phyloP scores from a whole-genome alignment of 2,888 invertebrate species.

The Luffia ferchaultella region DNA sequence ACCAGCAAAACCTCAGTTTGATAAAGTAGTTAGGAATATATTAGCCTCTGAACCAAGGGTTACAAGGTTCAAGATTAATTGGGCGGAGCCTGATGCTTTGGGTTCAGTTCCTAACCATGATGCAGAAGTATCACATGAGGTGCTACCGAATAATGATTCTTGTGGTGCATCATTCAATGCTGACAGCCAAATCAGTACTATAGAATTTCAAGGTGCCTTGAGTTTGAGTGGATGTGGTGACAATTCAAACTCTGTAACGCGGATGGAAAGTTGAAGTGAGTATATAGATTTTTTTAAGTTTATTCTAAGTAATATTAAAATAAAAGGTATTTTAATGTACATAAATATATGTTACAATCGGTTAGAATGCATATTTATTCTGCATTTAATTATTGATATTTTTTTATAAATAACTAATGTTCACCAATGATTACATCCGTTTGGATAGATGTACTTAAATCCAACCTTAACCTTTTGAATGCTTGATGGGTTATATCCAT shows the following conservation, averaged over 20 bases:
- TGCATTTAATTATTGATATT: too few relatives aligned
- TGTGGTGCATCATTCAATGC: slow-evolving; percentile 49
- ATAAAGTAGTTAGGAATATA: slow-evolving; percentile 88
- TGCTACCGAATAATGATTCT: slow-evolving; percentile 42
- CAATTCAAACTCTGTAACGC: slow-evolving; percentile 70
- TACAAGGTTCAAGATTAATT: slow-evolving; percentile 95
- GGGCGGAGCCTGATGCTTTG: slow-evolving; percentile 79
- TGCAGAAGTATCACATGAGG: slow-evolving; percentile 35
- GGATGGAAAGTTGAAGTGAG: slow-evolving; percentile 68
- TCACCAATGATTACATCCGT: too few relatives aligned
- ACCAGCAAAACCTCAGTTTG: slow-evolving; percentile 90
- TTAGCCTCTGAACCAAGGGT: slow-evolving; percentile 92
- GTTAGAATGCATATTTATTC: too few relatives aligned
- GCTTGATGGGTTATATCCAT: too few relatives aligned
- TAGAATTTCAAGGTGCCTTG: slow-evolving; percentile 46
- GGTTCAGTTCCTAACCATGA: slow-evolving; percentile 38
- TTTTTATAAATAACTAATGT: too few relatives aligned
- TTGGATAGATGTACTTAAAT: too few relatives aligned
- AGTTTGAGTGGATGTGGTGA: slow-evolving; percentile 63
- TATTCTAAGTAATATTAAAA: too few relatives aligned
- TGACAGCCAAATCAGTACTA: slow-evolving; percentile 51
- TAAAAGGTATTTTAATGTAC: too few relatives aligned
- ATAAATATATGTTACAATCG: too few relatives aligned
- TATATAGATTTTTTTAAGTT: slow-evolving; percentile 1
- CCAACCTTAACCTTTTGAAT: too few relatives aligned